Percentiles rank a stretch among this genome's conserved stretches.
These are phyloP conservation scores for Trachymyrmex septentrionalis DNA, from an alignment of 1,140 invertebrate species.

Conservation along the genomic window DNA sequence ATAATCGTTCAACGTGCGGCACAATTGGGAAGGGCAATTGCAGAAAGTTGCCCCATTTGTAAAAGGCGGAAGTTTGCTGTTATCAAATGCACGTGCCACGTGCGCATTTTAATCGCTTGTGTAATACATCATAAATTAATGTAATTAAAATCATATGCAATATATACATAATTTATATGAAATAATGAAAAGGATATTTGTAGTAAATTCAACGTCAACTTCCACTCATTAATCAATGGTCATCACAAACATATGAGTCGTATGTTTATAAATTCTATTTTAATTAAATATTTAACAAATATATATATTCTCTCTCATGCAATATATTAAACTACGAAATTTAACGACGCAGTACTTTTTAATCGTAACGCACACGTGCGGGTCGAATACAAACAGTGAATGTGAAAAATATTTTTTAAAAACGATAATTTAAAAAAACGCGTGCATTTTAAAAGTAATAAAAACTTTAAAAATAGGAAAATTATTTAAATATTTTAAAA, in stretches of 20 bases:
- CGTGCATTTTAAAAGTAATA: background rate
- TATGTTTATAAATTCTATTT: constrained; percentile 22
- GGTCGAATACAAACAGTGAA: background rate
- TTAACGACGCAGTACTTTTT: constrained; percentile 40
- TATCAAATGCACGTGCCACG: background rate
- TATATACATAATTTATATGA: constrained; percentile 14
- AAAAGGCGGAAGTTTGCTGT: background rate
- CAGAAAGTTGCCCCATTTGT: background rate
- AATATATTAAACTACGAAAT: background rate
- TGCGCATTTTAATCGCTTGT: constrained; percentile 17
- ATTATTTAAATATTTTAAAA: constrained; percentile 26
- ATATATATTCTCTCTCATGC: background rate
- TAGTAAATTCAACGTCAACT: constrained; percentile 16
- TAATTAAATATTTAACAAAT: constrained; percentile 31
- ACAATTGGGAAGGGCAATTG: background rate
- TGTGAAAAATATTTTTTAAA: background rate
- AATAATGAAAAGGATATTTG: constrained; percentile 32
- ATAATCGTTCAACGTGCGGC: background rate
- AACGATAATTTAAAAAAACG: background rate
- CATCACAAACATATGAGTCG: background rate
- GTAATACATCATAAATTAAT: background rate
- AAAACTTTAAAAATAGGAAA: background rate
- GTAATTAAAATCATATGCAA: background rate
- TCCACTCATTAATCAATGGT: constrained; percentile 12
- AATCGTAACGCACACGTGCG: background rate